Percentiles rank a stretch among this genome's conserved stretches.
phyloP scores from a whole-genome alignment of 2,797 vertebrate genomes.

The Tenualosa thibaudeaui region DNA sequence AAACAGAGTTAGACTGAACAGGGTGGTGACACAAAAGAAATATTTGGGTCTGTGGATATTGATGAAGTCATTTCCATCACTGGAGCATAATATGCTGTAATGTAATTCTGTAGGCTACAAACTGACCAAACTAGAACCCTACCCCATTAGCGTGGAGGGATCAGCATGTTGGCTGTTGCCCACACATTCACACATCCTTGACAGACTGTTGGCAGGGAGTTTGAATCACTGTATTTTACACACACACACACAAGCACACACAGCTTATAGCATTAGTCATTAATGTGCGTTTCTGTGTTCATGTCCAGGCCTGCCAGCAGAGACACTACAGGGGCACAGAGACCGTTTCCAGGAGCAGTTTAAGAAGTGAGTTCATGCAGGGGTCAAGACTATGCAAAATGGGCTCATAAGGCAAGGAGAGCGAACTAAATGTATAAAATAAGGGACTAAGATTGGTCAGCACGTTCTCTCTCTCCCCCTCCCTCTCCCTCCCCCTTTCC shows the following conservation, averaged over 20 bases:
- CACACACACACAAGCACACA: constrained; percentile 1
- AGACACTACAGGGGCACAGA: constrained; percentile 95
- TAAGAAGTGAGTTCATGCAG: constrained; percentile 81
- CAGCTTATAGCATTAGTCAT: constrained; percentile 5
- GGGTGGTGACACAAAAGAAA: too few relatives aligned
- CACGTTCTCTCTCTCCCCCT: not conserved
- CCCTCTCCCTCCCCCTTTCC: not conserved
- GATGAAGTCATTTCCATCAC: too few relatives aligned
- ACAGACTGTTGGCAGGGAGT: constrained; percentile 6
- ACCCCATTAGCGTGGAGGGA: not conserved
- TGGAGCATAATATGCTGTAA: not conserved
- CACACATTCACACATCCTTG: constrained; percentile 1
- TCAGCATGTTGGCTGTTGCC: not conserved
- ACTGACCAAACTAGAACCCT: not conserved
- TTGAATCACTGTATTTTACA: not conserved
- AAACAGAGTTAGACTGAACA: too few relatives aligned
- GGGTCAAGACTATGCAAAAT: not conserved
- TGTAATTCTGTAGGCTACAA: not conserved
- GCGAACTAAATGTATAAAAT: not conserved
- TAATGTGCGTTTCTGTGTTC: constrained; percentile 37
- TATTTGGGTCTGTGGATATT: too few relatives aligned
- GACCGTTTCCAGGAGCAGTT: constrained; percentile 99
- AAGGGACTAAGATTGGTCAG: not conserved
- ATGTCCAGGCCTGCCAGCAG: constrained; percentile 88
- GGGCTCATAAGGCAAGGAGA: not conserved